Percentiles rank a stretch among this genome's conserved stretches.
Conservation (phyloP, 2,113 vertebrate species). For the Takifugu flavidus region DNA sequence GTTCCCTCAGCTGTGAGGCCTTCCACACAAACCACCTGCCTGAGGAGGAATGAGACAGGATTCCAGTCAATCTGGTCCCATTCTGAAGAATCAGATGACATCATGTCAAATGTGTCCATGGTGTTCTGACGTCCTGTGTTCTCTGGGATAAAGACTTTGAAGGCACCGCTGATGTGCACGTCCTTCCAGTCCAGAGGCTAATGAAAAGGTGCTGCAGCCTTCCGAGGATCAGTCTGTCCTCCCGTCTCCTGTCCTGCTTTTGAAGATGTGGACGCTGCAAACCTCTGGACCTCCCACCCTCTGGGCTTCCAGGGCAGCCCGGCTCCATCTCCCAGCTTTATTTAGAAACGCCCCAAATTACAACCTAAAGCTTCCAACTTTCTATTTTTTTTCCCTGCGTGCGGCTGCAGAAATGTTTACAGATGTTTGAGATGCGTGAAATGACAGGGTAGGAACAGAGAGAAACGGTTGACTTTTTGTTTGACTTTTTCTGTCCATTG, state of each 20-base stretch:
- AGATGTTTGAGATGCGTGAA: conserved; percentile 66
- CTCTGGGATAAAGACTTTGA: no score
- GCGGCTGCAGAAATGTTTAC: conserved; percentile 60
- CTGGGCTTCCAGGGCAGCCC: conserved; percentile 42
- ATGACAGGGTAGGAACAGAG: conserved; percentile 45
- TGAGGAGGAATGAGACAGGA: neutral
- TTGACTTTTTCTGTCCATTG: conserved; percentile 8
- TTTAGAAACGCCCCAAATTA: conserved; percentile 74
- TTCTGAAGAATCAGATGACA: no score
- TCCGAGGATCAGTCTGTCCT: neutral
- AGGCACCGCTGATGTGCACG: no score
- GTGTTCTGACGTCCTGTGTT: no score
- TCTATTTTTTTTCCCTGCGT: conserved; percentile 68
- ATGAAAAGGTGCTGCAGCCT: neutral
- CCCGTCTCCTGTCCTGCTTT: conserved; percentile 11
- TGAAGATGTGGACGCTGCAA: conserved; percentile 26
- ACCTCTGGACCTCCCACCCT: conserved; percentile 36
- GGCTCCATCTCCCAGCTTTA: conserved; percentile 55
- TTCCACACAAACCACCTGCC: conserved; percentile 27
- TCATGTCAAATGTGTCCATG: no score
- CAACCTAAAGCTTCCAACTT: conserved; percentile 65
- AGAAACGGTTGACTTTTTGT: conserved; percentile 10
- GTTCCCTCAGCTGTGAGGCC: conserved; percentile 29
- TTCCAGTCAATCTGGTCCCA: no score
- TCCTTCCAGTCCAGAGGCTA: neutral